A percentile compares a stretch with the other conserved stretches of the same genome.
Evolutionary conservation across 2,797 vertebrate genomes (phyloP).

Genomic region (Tragopan temminckii): DNA sequence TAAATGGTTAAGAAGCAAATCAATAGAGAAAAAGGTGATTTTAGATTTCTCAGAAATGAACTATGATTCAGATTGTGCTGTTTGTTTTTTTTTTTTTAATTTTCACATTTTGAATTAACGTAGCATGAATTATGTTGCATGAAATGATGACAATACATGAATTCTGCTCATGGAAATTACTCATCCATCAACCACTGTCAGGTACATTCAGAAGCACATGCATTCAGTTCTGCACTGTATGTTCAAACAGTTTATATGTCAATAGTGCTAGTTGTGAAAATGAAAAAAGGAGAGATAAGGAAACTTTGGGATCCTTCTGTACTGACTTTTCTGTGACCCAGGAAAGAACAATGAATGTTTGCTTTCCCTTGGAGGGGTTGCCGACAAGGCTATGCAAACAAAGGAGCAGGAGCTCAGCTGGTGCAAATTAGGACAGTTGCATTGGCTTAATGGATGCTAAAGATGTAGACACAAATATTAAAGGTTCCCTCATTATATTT

Average conservation of each 20-base stretch:
- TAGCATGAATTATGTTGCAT: slow-evolving; percentile 34
- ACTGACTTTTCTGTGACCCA: slow-evolving; percentile 72
- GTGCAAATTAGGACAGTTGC: slow-evolving; percentile 65
- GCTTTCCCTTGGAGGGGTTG: slow-evolving; percentile 70
- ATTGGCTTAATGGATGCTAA: slow-evolving; percentile 34
- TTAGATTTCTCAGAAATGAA: slow-evolving; percentile 8
- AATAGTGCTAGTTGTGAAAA: not conserved
- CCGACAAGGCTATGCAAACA: slow-evolving; percentile 69
- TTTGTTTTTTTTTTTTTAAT: not conserved
- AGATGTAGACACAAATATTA: slow-evolving; percentile 49
- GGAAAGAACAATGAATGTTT: slow-evolving; percentile 69
- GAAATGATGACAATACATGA: slow-evolving; percentile 15
- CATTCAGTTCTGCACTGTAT: slow-evolving; percentile 2
- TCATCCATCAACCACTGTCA: slow-evolving; percentile 45
- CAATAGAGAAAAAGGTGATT: not conserved
- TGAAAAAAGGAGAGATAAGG: slow-evolving; percentile 19
- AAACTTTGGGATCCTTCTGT: slow-evolving; percentile 37
- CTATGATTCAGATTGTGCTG: not conserved
- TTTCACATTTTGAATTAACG: slow-evolving; percentile 44
- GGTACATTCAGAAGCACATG: slow-evolving; percentile 20
- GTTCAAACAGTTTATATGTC: not conserved
- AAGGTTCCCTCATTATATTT: not conserved
- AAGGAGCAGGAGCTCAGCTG: slow-evolving; percentile 68
- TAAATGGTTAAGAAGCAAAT: not conserved
- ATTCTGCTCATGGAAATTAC: slow-evolving; percentile 15